Evolutionary conservation across 2,888 invertebrate species (phyloP).

Genomic region (Biston betularia): DNA sequence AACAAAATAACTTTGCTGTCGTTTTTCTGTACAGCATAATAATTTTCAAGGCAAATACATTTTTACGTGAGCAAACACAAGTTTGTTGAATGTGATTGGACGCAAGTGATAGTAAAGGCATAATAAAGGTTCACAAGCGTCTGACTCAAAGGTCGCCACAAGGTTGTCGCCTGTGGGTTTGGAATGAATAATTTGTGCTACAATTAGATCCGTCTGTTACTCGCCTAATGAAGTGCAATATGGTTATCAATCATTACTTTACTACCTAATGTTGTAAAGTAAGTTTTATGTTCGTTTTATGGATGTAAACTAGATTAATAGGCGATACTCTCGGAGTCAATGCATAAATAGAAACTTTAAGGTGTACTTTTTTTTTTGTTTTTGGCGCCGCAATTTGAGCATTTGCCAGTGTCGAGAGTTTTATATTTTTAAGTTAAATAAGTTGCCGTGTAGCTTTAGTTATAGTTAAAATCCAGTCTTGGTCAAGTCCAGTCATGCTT

Average conservation of each 20-base stretch:
- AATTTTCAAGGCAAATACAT: conserved; percentile 1
- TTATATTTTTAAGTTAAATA: too few species aligned
- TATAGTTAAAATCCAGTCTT: too few species aligned
- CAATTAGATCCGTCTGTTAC: conserved; percentile 21
- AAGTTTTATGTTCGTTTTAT: conserved; percentile 2
- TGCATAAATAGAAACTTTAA: not conserved
- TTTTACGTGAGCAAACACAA: conserved; percentile 27
- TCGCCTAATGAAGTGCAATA: conserved; percentile 23
- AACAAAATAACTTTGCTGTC: conserved; percentile 19
- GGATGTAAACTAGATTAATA: conserved; percentile 19
- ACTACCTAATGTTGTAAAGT: not conserved
- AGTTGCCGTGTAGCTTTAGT: too few species aligned
- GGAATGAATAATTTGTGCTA: conserved; percentile 28
- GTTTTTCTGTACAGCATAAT: not conserved
- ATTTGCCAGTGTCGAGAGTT: too few species aligned
- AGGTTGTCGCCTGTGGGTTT: conserved; percentile 52
- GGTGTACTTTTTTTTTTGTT: not conserved
- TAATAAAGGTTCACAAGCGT: conserved; percentile 40
- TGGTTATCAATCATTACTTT: conserved; percentile 23
- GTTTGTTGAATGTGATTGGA: conserved; percentile 33
- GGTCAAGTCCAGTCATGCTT: too few species aligned
- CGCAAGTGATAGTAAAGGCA: conserved; percentile 63
- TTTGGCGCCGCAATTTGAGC: too few species aligned
- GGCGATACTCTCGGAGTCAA: not conserved
- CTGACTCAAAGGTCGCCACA: conserved; percentile 68